phyloP scores from a whole-genome alignment of 1,140 invertebrate genomes.

The Plodia interpunctella region DNA sequence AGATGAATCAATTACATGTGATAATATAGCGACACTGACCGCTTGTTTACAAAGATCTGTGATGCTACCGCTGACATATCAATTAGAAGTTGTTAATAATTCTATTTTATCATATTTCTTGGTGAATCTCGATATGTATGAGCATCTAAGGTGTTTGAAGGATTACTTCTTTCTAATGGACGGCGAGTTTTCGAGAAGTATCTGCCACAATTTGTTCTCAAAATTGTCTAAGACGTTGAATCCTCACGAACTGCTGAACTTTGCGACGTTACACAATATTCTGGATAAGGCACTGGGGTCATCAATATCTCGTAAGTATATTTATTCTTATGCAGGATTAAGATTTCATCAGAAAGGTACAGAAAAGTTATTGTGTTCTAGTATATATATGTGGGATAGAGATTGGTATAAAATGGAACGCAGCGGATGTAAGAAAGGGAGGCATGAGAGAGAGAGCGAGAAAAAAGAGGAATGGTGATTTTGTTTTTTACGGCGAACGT shows the following conservation, averaged over 20 bases:
- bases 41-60: conserved; percentile 83
- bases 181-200: conserved; percentile 84
- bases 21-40: conserved; percentile 77
- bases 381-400: no score
- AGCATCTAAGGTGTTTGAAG: conserved; percentile 83
- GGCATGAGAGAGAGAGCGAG: no score
- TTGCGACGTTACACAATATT: conserved; percentile 81
- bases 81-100: conserved; percentile 82
- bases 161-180: conserved; percentile 87
- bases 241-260: conserved; percentile 83
- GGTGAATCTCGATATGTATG: conserved; percentile 80
- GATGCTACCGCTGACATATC: conserved; percentile 81
- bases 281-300: conserved; percentile 80
- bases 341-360: no score
- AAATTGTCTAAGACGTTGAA: conserved; percentile 79
- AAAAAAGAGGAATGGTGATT: no score
- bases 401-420: no score
- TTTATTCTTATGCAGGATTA: no score
- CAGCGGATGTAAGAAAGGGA: no score
- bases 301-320: conserved; percentile 67
- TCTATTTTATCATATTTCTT: conserved; percentile 84
- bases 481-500: no score
- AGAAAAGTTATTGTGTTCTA: no score
- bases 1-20: conserved; percentile 41
- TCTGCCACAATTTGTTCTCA: conserved; percentile 82